Percentiles rank a stretch among this genome's conserved stretches.
Evolutionary conservation across 2,797 vertebrate genomes (phyloP).

Genomic region (Mus minutoides): DNA sequence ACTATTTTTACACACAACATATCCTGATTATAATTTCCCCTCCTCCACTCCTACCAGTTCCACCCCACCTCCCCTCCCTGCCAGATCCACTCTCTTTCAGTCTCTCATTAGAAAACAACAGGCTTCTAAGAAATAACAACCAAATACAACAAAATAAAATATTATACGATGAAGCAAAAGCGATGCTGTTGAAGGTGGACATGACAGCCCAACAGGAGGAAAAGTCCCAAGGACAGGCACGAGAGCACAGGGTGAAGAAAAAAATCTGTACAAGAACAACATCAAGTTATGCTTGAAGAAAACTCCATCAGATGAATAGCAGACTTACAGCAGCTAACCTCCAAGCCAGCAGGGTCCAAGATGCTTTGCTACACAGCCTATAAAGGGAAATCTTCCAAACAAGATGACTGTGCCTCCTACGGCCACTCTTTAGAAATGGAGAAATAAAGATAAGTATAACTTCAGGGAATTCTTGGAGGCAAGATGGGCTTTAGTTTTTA

Average conservation of each 20-base stretch:
- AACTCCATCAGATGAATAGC: background rate
- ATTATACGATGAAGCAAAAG: background rate
- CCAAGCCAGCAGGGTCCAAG: background rate
- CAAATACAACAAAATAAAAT: background rate
- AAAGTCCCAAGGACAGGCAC: background rate
- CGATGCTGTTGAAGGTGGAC: background rate
- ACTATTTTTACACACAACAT: background rate
- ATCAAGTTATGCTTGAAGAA: background rate
- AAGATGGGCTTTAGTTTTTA: background rate
- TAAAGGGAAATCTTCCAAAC: background rate
- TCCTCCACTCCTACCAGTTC: background rate
- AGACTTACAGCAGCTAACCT: background rate
- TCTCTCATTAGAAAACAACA: background rate
- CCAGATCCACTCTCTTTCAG: no score
- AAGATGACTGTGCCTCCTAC: background rate
- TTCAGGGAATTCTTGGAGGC: background rate
- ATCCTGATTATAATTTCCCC: background rate
- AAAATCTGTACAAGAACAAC: background rate
- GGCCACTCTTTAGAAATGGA: background rate
- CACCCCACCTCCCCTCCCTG: background rate
- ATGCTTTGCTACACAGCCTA: background rate
- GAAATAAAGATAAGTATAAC: background rate
- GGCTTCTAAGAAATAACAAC: background rate
- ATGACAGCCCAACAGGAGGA: background rate
- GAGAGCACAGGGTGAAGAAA: background rate